Evolutionary conservation across 2,113 vertebrate species (phyloP).

Genomic region (Saccopteryx bilineata): DNA sequence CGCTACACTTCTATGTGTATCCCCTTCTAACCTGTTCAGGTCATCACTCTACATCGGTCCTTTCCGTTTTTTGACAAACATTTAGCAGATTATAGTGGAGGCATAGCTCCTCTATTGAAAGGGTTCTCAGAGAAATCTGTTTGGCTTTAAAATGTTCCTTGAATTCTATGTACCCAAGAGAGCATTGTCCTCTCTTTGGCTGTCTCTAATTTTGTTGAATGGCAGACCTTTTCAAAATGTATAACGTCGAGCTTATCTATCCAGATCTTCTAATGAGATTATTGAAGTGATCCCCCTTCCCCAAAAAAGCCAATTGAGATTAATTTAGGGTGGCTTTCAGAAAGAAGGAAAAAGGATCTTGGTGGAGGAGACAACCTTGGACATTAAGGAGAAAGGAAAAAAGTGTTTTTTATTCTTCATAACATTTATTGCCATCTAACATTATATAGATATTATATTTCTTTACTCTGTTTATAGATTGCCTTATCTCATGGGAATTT

Average conservation of each 20-base stretch:
- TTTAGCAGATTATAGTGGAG: not conserved
- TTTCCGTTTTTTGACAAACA: not conserved
- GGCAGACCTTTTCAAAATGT: not conserved
- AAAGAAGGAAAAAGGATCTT: not conserved
- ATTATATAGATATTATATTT: not conserved
- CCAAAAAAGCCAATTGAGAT: not conserved
- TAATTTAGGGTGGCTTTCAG: not conserved
- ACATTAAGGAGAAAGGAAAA: not conserved
- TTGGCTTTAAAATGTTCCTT: slow-evolving; percentile 31
- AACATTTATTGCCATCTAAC: not conserved
- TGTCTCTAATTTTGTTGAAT: not conserved
- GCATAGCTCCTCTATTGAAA: not conserved
- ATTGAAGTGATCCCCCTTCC: not conserved
- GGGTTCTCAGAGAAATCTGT: not conserved
- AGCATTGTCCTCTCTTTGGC: not conserved
- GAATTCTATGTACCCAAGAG: not conserved
- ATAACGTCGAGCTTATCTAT: not conserved
- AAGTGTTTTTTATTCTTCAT: not conserved
- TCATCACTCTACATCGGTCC: not conserved
- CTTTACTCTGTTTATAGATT: not conserved
- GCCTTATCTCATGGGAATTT: not conserved
- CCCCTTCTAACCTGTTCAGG: not conserved
- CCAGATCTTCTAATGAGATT: slow-evolving; percentile 19
- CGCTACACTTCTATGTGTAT: accelerated
- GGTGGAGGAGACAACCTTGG: not conserved